These are phyloP conservation scores for Dorcus hopei DNA, from an alignment of 2,888 invertebrate genomes.

Conservation along the genomic window DNA sequence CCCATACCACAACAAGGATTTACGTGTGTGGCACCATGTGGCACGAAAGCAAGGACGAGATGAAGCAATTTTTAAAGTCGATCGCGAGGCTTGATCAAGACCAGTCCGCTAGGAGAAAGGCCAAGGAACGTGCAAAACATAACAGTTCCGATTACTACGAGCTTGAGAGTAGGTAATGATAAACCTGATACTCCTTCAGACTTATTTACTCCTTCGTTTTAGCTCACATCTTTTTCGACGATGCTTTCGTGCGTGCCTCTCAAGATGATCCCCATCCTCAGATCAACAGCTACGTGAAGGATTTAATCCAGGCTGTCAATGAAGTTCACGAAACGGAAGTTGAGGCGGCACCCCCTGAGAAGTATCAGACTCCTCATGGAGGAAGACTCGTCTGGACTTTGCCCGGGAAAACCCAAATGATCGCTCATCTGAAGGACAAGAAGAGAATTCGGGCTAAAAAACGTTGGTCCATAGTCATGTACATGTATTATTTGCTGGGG, in stretches of 20 bases:
- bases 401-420: constrained; percentile 80
- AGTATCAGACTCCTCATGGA: constrained; percentile 81
- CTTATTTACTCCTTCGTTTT: constrained; percentile 20
- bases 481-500: constrained; percentile 89
- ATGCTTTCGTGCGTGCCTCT: constrained; percentile 68
- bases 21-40: constrained; percentile 92
- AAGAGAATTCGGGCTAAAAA: constrained; percentile 84
- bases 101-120: constrained; percentile 81
- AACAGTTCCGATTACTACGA: constrained; percentile 83
- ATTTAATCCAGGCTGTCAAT: constrained; percentile 68
- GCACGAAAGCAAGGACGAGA: constrained; percentile 89
- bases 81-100: constrained; percentile 86
- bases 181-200: not conserved
- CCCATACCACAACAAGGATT: constrained; percentile 52
- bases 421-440: constrained; percentile 87
- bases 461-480: constrained; percentile 94
- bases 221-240: constrained; percentile 84
- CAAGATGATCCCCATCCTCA: constrained; percentile 67
- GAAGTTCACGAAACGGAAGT: constrained; percentile 66
- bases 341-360: constrained; percentile 64
- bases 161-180: constrained; percentile 65
- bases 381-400: constrained; percentile 80
- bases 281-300: constrained; percentile 78
- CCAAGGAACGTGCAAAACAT: constrained; percentile 72
- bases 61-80: constrained; percentile 88